These are phyloP conservation scores for Spilarctia lutea DNA, from an alignment of 2,888 invertebrate genomes.

Conservation along the genomic window DNA sequence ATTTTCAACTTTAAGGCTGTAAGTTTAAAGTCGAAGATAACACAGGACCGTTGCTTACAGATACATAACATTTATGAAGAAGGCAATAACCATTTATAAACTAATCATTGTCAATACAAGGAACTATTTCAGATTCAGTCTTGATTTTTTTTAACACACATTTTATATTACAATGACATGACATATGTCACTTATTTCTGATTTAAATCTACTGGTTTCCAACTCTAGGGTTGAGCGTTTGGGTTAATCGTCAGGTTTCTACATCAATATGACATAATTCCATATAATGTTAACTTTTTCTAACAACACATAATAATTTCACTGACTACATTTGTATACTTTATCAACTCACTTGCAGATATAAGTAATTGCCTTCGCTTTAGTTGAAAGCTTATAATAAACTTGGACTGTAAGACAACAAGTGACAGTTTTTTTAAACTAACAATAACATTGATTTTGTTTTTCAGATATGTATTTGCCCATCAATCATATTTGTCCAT, in stretches of 20 bases:
- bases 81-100: not conserved
- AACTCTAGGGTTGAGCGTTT: too few relatives aligned
- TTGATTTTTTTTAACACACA: not conserved
- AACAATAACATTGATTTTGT: not conserved
- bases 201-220: not conserved
- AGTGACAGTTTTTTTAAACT: not conserved
- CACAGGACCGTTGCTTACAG: too few relatives aligned
- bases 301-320: not conserved
- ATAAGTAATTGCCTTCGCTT: not conserved
- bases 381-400: not conserved
- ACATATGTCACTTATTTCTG: not conserved
- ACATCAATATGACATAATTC: not conserved
- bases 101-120: not conserved
- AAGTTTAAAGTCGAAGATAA: too few relatives aligned
- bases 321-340: not conserved
- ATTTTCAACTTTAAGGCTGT: too few relatives aligned
- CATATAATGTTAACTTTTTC: not conserved
- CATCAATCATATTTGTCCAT: not conserved
- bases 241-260: not conserved
- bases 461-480: not conserved
- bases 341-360: not conserved
- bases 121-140: not conserved
- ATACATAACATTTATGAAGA: too few relatives aligned
- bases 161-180: not conserved
- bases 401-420: not conserved